Evolutionary conservation across 2,797 vertebrate genomes (phyloP), one percentile per base, ranked within the genome.

Genomic region (Philypnodon macrostomus): DNA sequence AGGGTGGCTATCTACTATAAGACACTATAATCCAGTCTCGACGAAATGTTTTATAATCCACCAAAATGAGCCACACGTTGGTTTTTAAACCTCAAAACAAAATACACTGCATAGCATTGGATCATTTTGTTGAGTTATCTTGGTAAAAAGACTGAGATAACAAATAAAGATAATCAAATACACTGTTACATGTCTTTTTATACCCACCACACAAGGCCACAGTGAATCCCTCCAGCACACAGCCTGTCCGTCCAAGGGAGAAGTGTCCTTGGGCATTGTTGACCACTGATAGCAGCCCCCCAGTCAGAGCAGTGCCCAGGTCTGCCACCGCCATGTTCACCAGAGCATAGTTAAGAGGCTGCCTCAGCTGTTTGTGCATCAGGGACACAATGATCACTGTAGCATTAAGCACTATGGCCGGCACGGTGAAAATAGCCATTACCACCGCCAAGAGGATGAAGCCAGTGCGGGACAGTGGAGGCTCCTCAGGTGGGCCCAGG

Each of bases 251-350:
- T 48, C 87, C 87, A 53, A 86, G 73, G 37, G 85, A 86, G 73
- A 88, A 88, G 65, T 84, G 73, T 2, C 88, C 87, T 29, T 74
- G 75, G 9, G 84, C 85, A 4, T 87, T 88, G 66, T 83, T 88
- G 75, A 88, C 73, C 50, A 87, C 88, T 15, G 89, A 79, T 26
- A 90, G 76, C 9, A 85, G 23, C 16, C 87, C 83, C 32, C 85
- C 87, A 0, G 83, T 83, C 75, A 88, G 41, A 2, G 85, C 83
- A 3, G 76, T 83, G 46, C 88, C 87, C 55, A 88, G 81, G 71
- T 90, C 85, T 32, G 85, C 83, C 38, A 81, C 78, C 3, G 88
- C 85, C 79, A 89, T 79, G 80, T 89, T 90, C 68, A 91, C 79
- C 63, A 89, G 83, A 60, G 87, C 85, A 35, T 81, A 86, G 70